Base-by-base conservation (phyloP, 2,888 invertebrate genomes). In the Tipula confusa region DNA sequence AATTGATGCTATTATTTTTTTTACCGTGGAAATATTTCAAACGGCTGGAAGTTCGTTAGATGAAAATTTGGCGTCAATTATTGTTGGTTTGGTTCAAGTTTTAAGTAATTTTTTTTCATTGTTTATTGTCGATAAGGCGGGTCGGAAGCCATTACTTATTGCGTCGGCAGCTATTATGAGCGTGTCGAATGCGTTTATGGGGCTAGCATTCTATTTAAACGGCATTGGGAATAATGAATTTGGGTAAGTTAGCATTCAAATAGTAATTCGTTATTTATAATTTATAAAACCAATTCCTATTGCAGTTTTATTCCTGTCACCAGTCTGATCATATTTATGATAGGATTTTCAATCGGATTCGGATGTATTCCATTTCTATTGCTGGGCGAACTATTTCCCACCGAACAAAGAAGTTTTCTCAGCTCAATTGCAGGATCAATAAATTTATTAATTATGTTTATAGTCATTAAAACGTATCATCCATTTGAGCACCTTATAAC, bases 351-450 rank as follows among this genome's bases (percentile, higher is more conserved):
- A 0, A 87, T 93, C 0, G 93, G 93, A 0, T 92, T 92, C 86
- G 93, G 93, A 0, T 93, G 93, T 0, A 89, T 93, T 11, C 93
- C 93, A 1, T 93, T 93, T 89, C 87, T 93, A 48, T 87, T 93
- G 84, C 90, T 93, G 85, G 91, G 93, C 0, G 93, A 93, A 87
- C 87, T 93, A 86, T 91, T 94, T 87, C 92, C 94, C 83, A 87
- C 91, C 0, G 90, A 92, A 82, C 90, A 92, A 86, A 89, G 92
- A 84, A 91, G 92, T 15, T 89, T 91, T 85, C 89, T 92, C 4
- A 91, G 91, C 0, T 91, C 92, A 0, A 90, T 92, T 88, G 91
- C 92, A 11, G 91, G 92, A 82, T 90, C 92, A 1, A 90, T 92
- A 86, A 92, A 92, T 86, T 86, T 92, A 79, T 86, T 91, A 0